A percentile compares a stretch with the other conserved stretches of the same genome.
phyloP scores from a whole-genome alignment of 2,797 vertebrate species.

The Malacoctenus gilli region DNA sequence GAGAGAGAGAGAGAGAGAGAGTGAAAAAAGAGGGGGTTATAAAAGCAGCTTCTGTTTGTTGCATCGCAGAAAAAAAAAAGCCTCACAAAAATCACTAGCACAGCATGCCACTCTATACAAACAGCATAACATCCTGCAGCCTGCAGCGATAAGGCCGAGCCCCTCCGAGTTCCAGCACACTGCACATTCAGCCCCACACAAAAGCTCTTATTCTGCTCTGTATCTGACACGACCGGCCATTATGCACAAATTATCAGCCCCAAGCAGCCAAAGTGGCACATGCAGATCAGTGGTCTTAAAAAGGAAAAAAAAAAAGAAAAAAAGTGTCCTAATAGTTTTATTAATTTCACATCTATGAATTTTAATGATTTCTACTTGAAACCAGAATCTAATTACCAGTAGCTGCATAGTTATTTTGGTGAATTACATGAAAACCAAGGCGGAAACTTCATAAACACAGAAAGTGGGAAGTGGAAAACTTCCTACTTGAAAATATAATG shows the following conservation, averaged over 20 bases:
- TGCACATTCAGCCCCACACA: constrained; percentile 15
- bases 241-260: constrained; percentile 11
- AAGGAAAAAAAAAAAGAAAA: no score
- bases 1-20: no score
- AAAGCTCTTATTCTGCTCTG: constrained; percentile 16
- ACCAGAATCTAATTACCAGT: not conserved
- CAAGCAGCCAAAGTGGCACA: not conserved
- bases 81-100: constrained; percentile 18
- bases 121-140: constrained; percentile 24
- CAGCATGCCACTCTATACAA: constrained; percentile 29
- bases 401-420: not conserved
- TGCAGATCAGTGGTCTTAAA: constrained; percentile 5
- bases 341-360: not conserved
- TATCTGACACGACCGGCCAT: constrained; percentile 4
- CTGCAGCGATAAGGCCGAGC: constrained; percentile 19
- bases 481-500: no score
- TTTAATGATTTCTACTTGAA: not conserved
- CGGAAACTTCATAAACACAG: no score
- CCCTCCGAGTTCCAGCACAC: constrained; percentile 4
- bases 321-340: not conserved
- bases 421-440: not conserved
- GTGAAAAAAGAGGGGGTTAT: constrained; percentile 47
- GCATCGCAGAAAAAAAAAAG: constrained; percentile 25
- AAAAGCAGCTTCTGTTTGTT: constrained; percentile 45
- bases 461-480: no score